phyloP scores from a whole-genome alignment of 92 coral and sea anemone genomes.

The Anthopleura xanthogrammica region DNA sequence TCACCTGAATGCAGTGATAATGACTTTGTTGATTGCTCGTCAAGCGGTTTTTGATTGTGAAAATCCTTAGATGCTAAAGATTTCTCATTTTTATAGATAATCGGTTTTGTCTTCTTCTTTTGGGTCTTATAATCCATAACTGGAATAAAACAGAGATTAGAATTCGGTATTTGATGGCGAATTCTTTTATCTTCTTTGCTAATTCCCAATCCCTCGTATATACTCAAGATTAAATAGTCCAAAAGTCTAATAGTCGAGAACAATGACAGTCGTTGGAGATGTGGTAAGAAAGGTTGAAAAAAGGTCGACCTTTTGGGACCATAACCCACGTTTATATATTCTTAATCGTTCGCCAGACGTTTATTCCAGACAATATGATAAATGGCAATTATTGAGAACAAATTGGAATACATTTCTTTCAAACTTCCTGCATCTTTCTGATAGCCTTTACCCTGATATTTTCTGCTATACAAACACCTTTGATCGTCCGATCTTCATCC shows the following conservation, averaged over 20 bases:
- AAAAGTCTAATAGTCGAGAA: neutral
- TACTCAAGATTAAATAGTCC: too few species aligned
- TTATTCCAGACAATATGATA: too few species aligned
- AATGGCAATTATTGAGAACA: too few species aligned
- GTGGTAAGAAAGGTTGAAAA: neutral
- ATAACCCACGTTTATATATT: too few species aligned
- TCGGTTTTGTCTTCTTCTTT: neutral
- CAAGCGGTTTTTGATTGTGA: constrained; percentile 4
- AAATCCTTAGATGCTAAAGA: neutral
- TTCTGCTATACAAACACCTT: too few species aligned
- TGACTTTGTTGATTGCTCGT: neutral
- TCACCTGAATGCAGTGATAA: neutral
- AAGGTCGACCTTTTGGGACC: too few species aligned
- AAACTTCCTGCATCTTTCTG: too few species aligned
- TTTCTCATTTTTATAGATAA: neutral
- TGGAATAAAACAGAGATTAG: neutral
- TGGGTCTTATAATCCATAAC: neutral
- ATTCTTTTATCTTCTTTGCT: neutral
- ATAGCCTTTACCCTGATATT: too few species aligned
- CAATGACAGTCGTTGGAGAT: neutral
- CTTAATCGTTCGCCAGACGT: too few species aligned
- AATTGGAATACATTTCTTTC: too few species aligned
- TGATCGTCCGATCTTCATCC: too few species aligned
- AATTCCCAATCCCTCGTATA: neutral
- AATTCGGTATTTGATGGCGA: neutral